phyloP scores from a whole-genome alignment of 2,888 invertebrate genomes.

The Habrosyne pyritoides region DNA sequence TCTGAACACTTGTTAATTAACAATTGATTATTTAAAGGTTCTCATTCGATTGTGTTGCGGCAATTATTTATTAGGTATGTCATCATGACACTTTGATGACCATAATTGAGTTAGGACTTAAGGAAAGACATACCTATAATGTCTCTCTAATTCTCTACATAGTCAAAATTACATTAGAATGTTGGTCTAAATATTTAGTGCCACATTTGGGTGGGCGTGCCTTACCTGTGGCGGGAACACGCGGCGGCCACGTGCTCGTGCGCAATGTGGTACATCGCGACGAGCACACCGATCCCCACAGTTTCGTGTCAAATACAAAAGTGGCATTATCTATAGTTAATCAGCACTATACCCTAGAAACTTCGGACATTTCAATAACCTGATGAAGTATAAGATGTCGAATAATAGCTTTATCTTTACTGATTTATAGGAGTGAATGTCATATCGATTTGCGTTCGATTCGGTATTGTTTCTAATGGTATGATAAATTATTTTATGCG shows the following conservation, averaged over 20 bases:
- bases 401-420: not conserved
- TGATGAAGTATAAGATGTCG: not conserved
- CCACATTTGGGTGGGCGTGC: constrained; percentile 35
- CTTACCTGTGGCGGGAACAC: constrained; percentile 59
- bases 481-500: not conserved
- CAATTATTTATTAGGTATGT: too few species aligned
- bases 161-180: constrained; percentile 18
- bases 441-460: constrained; percentile 28
- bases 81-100: too few species aligned
- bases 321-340: constrained; percentile 27
- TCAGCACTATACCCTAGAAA: constrained; percentile 10
- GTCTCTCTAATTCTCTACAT: not conserved
- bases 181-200: constrained; percentile 24
- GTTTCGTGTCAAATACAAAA: constrained; percentile 38
- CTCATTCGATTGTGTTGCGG: too few species aligned
- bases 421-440: not conserved
- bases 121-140: too few species aligned
- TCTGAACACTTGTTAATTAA: not conserved
- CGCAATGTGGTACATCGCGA: constrained; percentile 40
- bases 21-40: not conserved
- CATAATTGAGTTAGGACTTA: too few species aligned
- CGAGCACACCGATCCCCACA: constrained; percentile 33
- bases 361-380: constrained; percentile 4
- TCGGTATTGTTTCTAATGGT: not conserved
- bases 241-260: constrained; percentile 59